These are phyloP conservation scores for Myoxocephalus aenaeus DNA, from an alignment of 2,797 vertebrate genomes.

Conservation along the genomic window DNA sequence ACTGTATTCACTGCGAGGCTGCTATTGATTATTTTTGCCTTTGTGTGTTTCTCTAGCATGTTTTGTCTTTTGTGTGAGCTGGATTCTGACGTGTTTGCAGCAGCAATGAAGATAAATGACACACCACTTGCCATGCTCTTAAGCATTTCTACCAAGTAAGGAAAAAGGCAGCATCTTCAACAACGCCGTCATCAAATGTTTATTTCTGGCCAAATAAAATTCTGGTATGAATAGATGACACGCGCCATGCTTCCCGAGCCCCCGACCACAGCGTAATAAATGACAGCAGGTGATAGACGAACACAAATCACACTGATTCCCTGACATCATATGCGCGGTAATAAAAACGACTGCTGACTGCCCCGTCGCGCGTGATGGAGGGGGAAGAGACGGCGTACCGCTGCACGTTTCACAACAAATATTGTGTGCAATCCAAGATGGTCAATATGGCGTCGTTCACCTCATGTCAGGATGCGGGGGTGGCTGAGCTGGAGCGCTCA, in stretches of 20 bases:
- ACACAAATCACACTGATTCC: conserved; percentile 57
- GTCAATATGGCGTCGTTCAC: conserved; percentile 41
- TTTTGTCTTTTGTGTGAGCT: background rate
- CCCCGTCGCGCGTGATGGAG: conserved; percentile 46
- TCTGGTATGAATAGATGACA: background rate
- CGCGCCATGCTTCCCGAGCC: background rate
- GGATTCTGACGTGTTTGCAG: conserved; percentile 11
- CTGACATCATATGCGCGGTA: conserved; percentile 32
- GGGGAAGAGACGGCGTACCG: conserved; percentile 13
- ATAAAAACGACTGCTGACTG: conserved; percentile 60
- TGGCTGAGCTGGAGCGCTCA: conserved; percentile 29
- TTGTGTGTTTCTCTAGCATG: background rate
- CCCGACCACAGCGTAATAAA: conserved; percentile 14
- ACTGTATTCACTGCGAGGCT: background rate
- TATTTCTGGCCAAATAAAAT: conserved; percentile 19
- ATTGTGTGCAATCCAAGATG: conserved; percentile 30
- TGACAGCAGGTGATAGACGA: conserved; percentile 18
- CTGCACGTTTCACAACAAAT: conserved; percentile 36
- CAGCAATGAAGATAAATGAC: conserved; percentile 6
- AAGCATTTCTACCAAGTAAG: background rate
- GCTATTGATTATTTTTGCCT: background rate
- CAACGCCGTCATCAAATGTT: conserved; percentile 4
- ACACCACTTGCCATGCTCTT: background rate
- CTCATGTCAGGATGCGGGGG: conserved; percentile 28
- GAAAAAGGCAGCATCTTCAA: background rate